Percentiles rank a stretch among this genome's conserved stretches.
Evolutionary conservation across 2,888 invertebrate genomes (phyloP).

Genomic region (Amphiduros pacificus): DNA sequence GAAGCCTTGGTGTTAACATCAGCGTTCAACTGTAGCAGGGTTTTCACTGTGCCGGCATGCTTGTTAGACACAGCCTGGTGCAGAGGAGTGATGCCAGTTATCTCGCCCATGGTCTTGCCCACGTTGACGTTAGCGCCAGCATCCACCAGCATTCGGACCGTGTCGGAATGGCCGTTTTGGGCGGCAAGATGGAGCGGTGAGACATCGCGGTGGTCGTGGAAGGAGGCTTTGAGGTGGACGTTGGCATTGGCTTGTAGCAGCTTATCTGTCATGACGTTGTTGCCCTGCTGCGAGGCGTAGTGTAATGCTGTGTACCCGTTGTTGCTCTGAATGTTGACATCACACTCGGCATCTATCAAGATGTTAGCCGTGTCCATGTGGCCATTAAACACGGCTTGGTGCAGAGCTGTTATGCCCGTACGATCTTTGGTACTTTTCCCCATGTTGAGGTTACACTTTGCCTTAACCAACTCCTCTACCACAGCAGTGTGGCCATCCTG

Average conservation of each 20-base stretch:
- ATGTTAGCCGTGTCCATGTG: constrained; percentile 7
- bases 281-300: constrained; percentile 33
- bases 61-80: constrained; percentile 33
- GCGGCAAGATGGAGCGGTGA: constrained; percentile 32
- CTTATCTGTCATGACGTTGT: constrained; percentile 8
- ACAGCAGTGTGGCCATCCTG: constrained; percentile 13
- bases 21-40: constrained; percentile 21
- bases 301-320: constrained; percentile 32
- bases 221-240: constrained; percentile 20
- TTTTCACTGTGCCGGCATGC: constrained; percentile 26
- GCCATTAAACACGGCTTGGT: constrained; percentile 16
- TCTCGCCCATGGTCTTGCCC: constrained; percentile 26
- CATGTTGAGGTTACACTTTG: neutral
- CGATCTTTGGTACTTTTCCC: constrained; percentile 12
- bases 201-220: constrained; percentile 25
- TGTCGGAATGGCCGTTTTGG: constrained; percentile 29
- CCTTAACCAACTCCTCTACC: constrained; percentile 9
- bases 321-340: constrained; percentile 27
- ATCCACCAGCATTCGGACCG: constrained; percentile 22
- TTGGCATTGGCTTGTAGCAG: constrained; percentile 22
- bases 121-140: constrained; percentile 27
- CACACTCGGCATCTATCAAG: constrained; percentile 20
- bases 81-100: constrained; percentile 24
- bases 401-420: constrained; percentile 11
- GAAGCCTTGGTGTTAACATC: constrained; percentile 4